These are phyloP conservation scores for Ganaspis sp. DNA, from an alignment of 1,140 invertebrate genomes.

Conservation along the genomic window DNA sequence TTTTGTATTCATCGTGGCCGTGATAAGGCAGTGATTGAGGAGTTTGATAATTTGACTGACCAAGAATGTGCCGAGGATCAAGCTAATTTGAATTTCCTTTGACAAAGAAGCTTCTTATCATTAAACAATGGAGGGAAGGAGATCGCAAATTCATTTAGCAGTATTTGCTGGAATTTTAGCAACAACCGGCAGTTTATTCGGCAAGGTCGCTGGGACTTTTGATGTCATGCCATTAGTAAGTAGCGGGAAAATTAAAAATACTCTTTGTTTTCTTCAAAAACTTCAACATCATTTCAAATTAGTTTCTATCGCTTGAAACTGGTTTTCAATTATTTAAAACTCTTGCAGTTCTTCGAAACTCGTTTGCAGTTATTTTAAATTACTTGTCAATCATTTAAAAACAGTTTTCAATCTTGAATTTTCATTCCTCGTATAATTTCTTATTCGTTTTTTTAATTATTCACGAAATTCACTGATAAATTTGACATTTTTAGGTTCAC, in stretches of 20 bases:
- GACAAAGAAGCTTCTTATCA: not conserved
- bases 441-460: conserved; percentile 36
- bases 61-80: not conserved
- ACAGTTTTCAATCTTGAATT: too few species aligned
- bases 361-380: too few species aligned
- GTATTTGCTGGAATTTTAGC: conserved; percentile 65
- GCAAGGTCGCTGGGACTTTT: conserved; percentile 66
- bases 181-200: conserved; percentile 66
- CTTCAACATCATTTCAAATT: too few species aligned
- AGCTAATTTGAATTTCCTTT: not conserved
- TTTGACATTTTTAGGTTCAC: conserved; percentile 42
- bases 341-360: too few species aligned
- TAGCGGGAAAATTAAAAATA: conserved; percentile 42
- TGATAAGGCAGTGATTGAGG: not conserved
- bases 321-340: too few species aligned
- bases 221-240: conserved; percentile 58
- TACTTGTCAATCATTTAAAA: too few species aligned
- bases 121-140: conserved; percentile 7
- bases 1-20: not conserved
- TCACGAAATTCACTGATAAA: not conserved
- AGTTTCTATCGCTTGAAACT: too few species aligned
- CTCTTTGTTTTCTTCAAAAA: not conserved
- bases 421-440: not conserved
- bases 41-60: not conserved
- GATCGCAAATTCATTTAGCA: conserved; percentile 52